phyloP scores from a whole-genome alignment of 2,888 invertebrate genomes.

The Philereme transversata region DNA sequence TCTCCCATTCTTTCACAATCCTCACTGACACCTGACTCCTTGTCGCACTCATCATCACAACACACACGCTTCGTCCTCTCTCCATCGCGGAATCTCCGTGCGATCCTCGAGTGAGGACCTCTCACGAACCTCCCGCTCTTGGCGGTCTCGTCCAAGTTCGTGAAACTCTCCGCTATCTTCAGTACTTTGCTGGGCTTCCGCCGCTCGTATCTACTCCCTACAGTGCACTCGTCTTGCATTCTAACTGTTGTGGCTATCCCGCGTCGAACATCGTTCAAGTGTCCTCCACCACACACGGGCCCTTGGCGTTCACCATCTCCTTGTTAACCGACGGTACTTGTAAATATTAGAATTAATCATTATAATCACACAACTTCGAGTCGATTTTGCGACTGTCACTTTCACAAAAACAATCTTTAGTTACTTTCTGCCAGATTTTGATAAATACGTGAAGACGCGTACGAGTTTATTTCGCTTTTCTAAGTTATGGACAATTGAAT shows the following conservation, averaged over 20 bases:
- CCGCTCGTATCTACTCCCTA: constrained; percentile 74
- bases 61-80: constrained; percentile 74
- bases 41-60: constrained; percentile 79
- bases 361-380: constrained; percentile 65
- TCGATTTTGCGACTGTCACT: constrained; percentile 74
- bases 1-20: constrained; percentile 77
- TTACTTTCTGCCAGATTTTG: constrained; percentile 41
- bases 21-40: constrained; percentile 80
- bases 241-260: constrained; percentile 75
- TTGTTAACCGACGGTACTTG: constrained; percentile 65
- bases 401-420: constrained; percentile 71
- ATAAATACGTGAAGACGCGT: constrained; percentile 38
- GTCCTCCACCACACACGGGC: constrained; percentile 60
- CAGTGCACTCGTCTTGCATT: constrained; percentile 79
- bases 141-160: constrained; percentile 78
- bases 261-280: constrained; percentile 79
- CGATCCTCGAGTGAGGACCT: constrained; percentile 73
- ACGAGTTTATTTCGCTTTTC: constrained; percentile 56
- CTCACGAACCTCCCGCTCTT: constrained; percentile 76
- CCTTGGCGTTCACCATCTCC: constrained; percentile 59
- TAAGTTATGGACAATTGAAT: constrained; percentile 62
- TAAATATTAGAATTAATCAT: constrained; percentile 74
- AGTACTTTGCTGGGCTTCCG: constrained; percentile 79
- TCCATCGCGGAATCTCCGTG: constrained; percentile 63
- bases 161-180: constrained; percentile 82